A percentile compares a stretch with the other conserved stretches of the same genome.
These are phyloP conservation scores for Dinocampus coccinellae DNA, from an alignment of 2,888 invertebrate genomes.

Conservation along the genomic window DNA sequence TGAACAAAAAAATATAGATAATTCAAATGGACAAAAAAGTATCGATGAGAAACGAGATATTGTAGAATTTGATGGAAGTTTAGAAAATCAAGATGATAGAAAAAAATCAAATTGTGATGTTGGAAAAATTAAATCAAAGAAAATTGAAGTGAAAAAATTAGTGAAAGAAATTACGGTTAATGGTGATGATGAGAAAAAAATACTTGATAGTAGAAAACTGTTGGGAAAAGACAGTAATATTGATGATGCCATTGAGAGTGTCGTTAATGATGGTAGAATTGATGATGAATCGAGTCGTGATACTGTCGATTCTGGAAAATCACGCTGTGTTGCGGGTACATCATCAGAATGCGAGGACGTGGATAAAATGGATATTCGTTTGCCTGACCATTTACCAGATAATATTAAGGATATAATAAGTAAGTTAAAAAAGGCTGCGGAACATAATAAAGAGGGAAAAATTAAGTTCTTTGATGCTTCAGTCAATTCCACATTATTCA, in stretches of 20 bases:
- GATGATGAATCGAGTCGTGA: constrained; percentile 67
- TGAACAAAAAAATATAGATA: constrained; percentile 2
- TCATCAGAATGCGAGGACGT: constrained; percentile 64
- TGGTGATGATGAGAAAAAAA: constrained; percentile 57
- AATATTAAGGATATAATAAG: constrained; percentile 69
- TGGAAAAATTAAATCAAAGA: constrained; percentile 37
- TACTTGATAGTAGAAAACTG: constrained; percentile 54
- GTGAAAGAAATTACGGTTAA: constrained; percentile 51
- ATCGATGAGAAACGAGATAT: constrained; percentile 57
- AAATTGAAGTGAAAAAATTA: constrained; percentile 46
- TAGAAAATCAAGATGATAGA: constrained; percentile 59
- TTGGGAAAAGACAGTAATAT: constrained; percentile 68
- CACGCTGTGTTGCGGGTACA: constrained; percentile 54
- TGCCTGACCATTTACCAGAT: constrained; percentile 70
- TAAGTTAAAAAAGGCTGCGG: constrained; percentile 67
- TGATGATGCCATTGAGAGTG: constrained; percentile 73
- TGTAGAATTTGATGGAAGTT: constrained; percentile 44
- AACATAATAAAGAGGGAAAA: constrained; percentile 69
- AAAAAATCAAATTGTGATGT: constrained; percentile 53
- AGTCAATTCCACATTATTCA: constrained; percentile 71
- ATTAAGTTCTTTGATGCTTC: constrained; percentile 71
- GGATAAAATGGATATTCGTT: constrained; percentile 64
- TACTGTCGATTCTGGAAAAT: constrained; percentile 66
- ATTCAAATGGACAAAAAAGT: constrained; percentile 57
- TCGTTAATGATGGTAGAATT: constrained; percentile 69